Conservation (phyloP, 2,797 vertebrate genomes). For the Choloepus didactylus region DNA sequence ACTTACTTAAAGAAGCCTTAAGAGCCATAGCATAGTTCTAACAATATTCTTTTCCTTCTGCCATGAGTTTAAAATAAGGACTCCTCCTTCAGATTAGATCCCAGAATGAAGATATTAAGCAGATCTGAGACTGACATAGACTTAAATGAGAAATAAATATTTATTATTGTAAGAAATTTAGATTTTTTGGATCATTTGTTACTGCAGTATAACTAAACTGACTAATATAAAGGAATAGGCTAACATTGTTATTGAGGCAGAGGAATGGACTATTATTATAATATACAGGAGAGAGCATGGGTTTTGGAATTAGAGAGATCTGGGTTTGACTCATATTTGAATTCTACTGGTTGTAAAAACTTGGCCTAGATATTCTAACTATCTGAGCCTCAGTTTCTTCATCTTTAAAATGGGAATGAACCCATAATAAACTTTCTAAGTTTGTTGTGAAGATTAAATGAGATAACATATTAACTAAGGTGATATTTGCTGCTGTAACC, state of each 20-base stretch:
- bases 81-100: neutral
- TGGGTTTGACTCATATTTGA: neutral
- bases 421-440: neutral
- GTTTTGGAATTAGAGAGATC: neutral
- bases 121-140: neutral
- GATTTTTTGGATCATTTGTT: neutral
- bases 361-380: neutral
- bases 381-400: neutral
- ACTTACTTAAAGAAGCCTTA: neutral
- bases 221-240: neutral
- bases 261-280: neutral
- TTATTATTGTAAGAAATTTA: neutral
- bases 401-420: neutral
- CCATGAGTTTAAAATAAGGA: neutral
- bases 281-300: neutral
- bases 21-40: neutral
- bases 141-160: neutral
- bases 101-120: neutral
- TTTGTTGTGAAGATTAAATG: neutral
- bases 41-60: neutral
- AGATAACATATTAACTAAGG: neutral
- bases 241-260: neutral
- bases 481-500: neutral
- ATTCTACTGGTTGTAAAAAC: neutral
- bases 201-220: neutral